Evolutionary conservation across 2,113 vertebrate species (phyloP).

Genomic region (Zosterops pallidus): DNA sequence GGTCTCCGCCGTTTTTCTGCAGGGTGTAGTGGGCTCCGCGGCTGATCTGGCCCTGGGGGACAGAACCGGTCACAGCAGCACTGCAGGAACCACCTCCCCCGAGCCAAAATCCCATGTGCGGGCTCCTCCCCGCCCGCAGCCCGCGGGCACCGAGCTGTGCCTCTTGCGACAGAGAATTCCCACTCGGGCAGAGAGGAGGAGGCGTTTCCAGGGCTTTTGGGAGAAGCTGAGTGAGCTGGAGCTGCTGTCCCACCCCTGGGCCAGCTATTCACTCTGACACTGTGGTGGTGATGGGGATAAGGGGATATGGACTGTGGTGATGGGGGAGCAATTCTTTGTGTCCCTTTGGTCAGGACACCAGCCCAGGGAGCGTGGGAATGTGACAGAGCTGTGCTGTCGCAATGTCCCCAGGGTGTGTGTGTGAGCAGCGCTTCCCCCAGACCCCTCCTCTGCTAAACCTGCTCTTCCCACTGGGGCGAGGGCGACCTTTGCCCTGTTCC

Average conservation of each 20-base stretch:
- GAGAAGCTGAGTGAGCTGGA: background rate
- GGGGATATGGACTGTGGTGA: rapidly evolving
- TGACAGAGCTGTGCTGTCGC: background rate
- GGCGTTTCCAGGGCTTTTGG: background rate
- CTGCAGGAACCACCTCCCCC: background rate
- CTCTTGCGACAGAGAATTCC: background rate
- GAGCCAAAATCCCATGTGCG: background rate
- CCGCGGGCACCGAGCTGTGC: background rate
- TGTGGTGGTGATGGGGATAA: rapidly evolving
- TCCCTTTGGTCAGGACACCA: background rate
- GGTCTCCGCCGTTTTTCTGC: conserved; percentile 79
- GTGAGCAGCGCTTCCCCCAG: background rate
- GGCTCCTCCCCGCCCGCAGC: background rate
- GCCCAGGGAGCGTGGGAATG: background rate
- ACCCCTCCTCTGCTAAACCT: background rate
- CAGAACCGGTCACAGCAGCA: background rate
- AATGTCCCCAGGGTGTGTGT: background rate
- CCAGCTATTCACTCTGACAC: rapidly evolving
- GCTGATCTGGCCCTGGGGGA: conserved; percentile 80
- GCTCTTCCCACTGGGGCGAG: rapidly evolving
- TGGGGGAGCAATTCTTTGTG: too few species aligned
- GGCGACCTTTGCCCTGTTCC: background rate
- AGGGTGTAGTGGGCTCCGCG: conserved; percentile 89
- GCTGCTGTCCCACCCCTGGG: background rate
- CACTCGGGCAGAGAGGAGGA: background rate